Evolutionary conservation across 35 echinoderm and acorn worm genomes (phyloP).

Genomic region (Heliocidaris tuberculata): DNA sequence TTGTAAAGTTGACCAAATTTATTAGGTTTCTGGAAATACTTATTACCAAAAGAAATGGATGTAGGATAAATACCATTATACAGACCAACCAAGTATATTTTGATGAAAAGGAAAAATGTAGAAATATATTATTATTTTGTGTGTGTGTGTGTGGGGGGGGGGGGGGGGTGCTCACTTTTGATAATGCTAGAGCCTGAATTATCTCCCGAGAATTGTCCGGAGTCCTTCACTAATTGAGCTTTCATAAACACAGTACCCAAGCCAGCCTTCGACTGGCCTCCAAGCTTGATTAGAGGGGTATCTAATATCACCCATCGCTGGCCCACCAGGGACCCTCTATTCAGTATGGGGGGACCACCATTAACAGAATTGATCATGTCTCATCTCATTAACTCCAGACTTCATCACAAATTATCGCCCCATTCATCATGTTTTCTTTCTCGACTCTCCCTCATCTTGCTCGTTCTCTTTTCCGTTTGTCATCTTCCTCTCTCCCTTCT

Average conservation of each 20-base stretch:
- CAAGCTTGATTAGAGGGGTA: conserved; percentile 37
- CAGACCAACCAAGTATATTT: no score
- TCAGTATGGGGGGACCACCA: conserved; percentile 20
- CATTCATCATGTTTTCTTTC: neutral
- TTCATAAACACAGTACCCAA: conserved; percentile 22
- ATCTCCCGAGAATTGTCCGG: neutral
- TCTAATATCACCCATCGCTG: conserved; percentile 10
- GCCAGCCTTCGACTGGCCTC: neutral
- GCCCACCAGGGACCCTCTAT: conserved; percentile 30
- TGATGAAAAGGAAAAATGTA: neutral
- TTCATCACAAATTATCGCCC: conserved; percentile 41
- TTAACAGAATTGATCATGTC: conserved; percentile 43
- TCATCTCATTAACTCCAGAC: conserved; percentile 46
- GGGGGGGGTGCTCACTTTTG: neutral
- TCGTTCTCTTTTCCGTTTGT: neutral
- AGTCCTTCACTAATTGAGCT: conserved; percentile 40
- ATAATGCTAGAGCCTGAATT: no score
- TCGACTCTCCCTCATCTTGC: neutral
- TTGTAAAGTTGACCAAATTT: no score
- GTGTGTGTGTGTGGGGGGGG: neutral
- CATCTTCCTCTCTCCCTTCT: neutral
- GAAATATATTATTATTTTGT: neutral
- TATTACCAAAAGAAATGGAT: no score
- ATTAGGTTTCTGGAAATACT: no score
- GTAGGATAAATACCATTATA: no score